Evolutionary conservation across 2,113 vertebrate genomes (phyloP).

Genomic region (Thermophis baileyi): DNA sequence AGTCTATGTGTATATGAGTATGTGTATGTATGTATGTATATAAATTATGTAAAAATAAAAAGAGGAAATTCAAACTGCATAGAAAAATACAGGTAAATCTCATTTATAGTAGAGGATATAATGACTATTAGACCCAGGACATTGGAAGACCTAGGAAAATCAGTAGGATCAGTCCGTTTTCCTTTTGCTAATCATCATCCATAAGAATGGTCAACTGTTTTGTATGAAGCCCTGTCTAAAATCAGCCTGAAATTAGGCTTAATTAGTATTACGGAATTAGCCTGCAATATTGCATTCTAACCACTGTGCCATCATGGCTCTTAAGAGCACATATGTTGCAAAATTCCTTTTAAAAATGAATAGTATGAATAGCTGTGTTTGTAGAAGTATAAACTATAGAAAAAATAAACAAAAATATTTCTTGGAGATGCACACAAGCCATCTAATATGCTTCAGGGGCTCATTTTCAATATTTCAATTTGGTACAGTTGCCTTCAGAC

Average conservation of each 20-base stretch:
- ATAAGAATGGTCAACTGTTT: not conserved
- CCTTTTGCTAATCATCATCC: not conserved
- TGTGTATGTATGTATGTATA: no score
- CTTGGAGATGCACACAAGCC: not conserved
- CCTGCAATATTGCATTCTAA: not conserved
- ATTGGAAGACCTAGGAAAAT: not conserved
- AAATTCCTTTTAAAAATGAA: not conserved
- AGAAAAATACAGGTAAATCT: not conserved
- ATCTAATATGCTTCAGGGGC: not conserved
- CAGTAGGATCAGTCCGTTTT: not conserved
- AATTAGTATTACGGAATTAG: not conserved
- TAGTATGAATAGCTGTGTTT: not conserved
- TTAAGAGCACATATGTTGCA: not conserved
- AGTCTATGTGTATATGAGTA: no score
- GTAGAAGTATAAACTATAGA: not conserved
- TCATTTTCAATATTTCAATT: not conserved
- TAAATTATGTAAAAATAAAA: not conserved
- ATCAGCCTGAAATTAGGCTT: not conserved
- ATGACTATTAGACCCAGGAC: not conserved
- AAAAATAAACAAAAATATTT: not conserved
- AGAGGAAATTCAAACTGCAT: not conserved
- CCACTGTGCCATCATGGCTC: no score
- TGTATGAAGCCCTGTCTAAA: not conserved
- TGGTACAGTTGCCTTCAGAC: not conserved
- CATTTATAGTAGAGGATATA: not conserved